Evolutionary conservation across 2,797 vertebrate species (phyloP), one percentile per base, ranked within the genome.

Genomic region (Malurus splendens): DNA sequence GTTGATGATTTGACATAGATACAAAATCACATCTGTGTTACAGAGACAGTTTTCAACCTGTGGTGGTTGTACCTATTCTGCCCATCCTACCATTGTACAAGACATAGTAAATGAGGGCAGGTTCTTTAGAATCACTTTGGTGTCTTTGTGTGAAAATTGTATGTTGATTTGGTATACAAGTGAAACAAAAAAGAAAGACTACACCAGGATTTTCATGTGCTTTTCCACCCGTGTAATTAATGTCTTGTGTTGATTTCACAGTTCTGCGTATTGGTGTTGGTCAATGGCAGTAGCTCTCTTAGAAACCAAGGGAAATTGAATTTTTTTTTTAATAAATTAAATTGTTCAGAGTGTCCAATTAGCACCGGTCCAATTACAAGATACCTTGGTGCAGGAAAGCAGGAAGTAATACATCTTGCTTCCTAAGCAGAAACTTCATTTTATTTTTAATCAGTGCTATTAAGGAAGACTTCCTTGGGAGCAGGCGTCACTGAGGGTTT

Each of bases 361-460:
- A 92, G 44, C 62, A 48, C 41, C 18, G 11, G 74, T 92, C 82
- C 92, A 95, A 88, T 83, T 93, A 86, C 74, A 54, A 77, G 91
- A 54, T 86, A 47, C 42, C 73, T 77, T 28, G 23, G 64, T 85
- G 76, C 87, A 86, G 64, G 80, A 75, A 85, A 83, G 77, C 42
- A 67, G 74, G 68, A 77, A 70, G 71, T 45, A 80, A 44, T 67
- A 39, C 20, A 36, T 92, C 80, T 90, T 87, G 56, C 62, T 93
- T 94, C 72, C 72, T 30, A 70, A 86, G 51, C 54, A 57, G 42
- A 75, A 73, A 78, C n/a, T 90, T 94, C 30, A 42, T 86, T 90
- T 90, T 62, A 36, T 89, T 90, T 93, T 89, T 92, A 93, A 90
- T 89, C 67, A 78, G 30, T 44, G 66, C 59, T 92, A 62, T 94